Conservation (phyloP, 2,797 vertebrate genomes). For the Rhadinocentrus ornatus region DNA sequence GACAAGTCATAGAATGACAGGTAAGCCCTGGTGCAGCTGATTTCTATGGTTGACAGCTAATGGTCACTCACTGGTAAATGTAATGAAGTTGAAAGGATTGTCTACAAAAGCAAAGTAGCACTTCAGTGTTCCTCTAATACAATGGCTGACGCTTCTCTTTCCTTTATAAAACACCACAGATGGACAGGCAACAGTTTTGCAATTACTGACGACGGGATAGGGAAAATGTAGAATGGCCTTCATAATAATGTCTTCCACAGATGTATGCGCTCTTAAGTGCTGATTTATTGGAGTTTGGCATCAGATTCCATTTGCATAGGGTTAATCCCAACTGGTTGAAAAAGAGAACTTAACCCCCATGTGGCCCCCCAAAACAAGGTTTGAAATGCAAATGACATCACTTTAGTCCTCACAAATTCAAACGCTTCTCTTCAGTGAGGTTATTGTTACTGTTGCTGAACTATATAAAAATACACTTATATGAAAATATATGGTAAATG, state of each 20-base stretch:
- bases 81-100: constrained; percentile 68
- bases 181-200: constrained; percentile 72
- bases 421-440: constrained; percentile 57
- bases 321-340: constrained; percentile 79
- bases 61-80: constrained; percentile 64
- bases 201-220: constrained; percentile 64
- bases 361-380: constrained; percentile 67
- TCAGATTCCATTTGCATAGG: constrained; percentile 81
- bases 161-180: constrained; percentile 70
- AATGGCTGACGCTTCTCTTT: constrained; percentile 56
- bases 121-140: constrained; percentile 36
- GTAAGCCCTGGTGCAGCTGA: constrained; percentile 38
- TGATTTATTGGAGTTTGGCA: constrained; percentile 79
- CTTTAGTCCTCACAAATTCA: constrained; percentile 59
- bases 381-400: constrained; percentile 75
- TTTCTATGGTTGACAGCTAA: constrained; percentile 60
- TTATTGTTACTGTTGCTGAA: constrained; percentile 68
- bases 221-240: constrained; percentile 67
- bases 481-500: constrained; percentile 56
- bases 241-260: constrained; percentile 68
- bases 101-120: constrained; percentile 58
- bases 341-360: constrained; percentile 69
- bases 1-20: constrained; percentile 29
- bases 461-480: constrained; percentile 62
- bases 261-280: constrained; percentile 70